Evolutionary conservation across 2,797 vertebrate genomes (phyloP).

Genomic region (Lerista edwardsae): DNA sequence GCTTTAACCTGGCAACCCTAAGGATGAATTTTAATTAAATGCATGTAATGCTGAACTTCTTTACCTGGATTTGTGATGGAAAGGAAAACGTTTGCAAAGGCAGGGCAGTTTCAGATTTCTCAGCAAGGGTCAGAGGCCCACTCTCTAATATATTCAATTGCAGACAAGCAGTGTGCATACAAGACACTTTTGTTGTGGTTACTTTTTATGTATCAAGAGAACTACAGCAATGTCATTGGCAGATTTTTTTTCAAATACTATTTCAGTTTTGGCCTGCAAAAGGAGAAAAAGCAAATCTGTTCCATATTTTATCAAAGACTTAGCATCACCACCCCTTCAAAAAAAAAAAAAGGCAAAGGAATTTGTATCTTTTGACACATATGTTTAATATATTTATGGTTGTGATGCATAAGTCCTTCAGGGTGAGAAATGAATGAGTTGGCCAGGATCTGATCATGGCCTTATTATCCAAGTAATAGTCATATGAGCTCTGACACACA

Average conservation of each 20-base stretch:
- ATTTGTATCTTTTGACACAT: background rate
- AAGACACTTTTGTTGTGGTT: background rate
- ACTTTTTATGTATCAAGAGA: background rate
- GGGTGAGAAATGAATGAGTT: background rate
- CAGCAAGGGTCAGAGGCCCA: background rate
- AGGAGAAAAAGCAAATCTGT: background rate
- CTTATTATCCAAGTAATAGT: too few relatives aligned
- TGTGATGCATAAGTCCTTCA: background rate
- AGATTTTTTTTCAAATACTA: background rate
- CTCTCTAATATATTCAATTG: too few relatives aligned
- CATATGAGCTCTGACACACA: too few relatives aligned
- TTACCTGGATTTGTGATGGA: background rate
- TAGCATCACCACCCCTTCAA: background rate
- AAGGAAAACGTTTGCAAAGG: background rate
- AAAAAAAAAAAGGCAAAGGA: background rate
- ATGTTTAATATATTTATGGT: background rate
- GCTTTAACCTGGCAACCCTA: background rate
- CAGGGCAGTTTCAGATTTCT: background rate
- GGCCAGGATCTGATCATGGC: background rate
- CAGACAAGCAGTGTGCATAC: background rate
- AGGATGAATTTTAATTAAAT: background rate
- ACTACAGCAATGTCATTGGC: background rate
- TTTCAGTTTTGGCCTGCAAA: background rate
- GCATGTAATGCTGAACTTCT: background rate
- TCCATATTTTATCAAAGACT: background rate